Percentiles rank a stretch among this genome's conserved stretches.
Conservation (phyloP, 1,140 invertebrate species). For the Colletes gigas region DNA sequence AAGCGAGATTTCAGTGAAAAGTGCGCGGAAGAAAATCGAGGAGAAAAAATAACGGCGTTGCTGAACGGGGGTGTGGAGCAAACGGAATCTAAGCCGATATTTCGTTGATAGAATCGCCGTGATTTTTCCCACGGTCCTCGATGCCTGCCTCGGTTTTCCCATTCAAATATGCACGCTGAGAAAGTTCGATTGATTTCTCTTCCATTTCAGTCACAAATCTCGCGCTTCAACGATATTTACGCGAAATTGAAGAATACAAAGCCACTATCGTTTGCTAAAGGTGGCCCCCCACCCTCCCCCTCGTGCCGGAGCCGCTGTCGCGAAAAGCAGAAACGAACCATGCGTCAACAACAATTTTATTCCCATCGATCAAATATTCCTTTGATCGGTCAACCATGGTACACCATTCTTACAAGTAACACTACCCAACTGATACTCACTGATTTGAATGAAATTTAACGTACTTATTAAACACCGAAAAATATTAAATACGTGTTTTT, state of each 20-base stretch:
- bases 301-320: not conserved
- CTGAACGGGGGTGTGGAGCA: not conserved
- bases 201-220: not conserved
- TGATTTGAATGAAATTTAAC: too few relatives aligned
- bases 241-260: not conserved
- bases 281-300: not conserved
- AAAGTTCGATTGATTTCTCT: conserved; percentile 3
- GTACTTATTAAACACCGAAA: too few relatives aligned
- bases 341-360: not conserved
- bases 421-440: too few relatives aligned
- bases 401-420: too few relatives aligned
- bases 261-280: too few relatives aligned
- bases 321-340: not conserved
- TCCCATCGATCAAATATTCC: not conserved
- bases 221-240: not conserved
- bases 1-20: not conserved
- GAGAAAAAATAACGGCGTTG: not conserved
- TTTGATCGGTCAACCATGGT: too few relatives aligned
- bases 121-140: not conserved
- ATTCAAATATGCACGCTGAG: not conserved
- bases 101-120: not conserved
- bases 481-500: too few relatives aligned
- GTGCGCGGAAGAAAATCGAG: not conserved
- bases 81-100: conserved; percentile 5
- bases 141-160: not conserved